phyloP scores from a whole-genome alignment of 2,888 invertebrate genomes.

The Campopleginae sp. region DNA sequence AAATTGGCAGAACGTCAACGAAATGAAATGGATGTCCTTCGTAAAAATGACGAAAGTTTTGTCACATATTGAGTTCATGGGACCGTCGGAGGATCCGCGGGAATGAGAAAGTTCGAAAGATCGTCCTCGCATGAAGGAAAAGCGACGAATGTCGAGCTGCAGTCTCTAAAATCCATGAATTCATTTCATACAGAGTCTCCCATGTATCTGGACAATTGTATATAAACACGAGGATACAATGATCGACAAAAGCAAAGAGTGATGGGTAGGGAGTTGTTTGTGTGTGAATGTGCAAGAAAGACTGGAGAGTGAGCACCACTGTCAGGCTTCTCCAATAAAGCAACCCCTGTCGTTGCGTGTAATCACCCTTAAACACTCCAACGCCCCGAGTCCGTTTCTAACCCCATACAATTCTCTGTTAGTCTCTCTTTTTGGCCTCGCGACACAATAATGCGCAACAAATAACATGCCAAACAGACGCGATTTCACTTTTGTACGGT shows the following conservation, averaged over 20 bases:
- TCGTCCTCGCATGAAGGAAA: background rate
- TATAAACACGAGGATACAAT: slow-evolving; percentile 17
- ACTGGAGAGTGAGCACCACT: slow-evolving; percentile 77
- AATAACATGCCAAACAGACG: slow-evolving; percentile 83
- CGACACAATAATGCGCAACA: slow-evolving; percentile 84
- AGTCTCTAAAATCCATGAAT: background rate
- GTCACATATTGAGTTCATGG: too few species aligned
- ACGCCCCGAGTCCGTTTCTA: slow-evolving; percentile 77
- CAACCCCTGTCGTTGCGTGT: slow-evolving; percentile 83
- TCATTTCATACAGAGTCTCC: background rate
- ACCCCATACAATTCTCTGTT: slow-evolving; percentile 70
- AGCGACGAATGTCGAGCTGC: too few species aligned
- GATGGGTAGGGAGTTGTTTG: background rate
- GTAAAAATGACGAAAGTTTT: too few species aligned
- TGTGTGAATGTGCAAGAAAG: background rate
- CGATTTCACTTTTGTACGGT: slow-evolving; percentile 82
- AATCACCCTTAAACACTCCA: slow-evolving; percentile 84
- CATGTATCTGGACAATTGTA: background rate
- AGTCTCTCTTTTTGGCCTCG: slow-evolving; percentile 70
- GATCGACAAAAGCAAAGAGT: background rate
- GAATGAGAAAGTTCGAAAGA: background rate
- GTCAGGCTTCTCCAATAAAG: slow-evolving; percentile 81
- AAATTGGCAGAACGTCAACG: too few species aligned
- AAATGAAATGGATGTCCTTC: too few species aligned
- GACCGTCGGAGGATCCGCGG: background rate